Percentiles rank a stretch among this genome's conserved stretches.
Conservation (phyloP, 2,797 vertebrate species). For the Urocyon cinereoargenteus region DNA sequence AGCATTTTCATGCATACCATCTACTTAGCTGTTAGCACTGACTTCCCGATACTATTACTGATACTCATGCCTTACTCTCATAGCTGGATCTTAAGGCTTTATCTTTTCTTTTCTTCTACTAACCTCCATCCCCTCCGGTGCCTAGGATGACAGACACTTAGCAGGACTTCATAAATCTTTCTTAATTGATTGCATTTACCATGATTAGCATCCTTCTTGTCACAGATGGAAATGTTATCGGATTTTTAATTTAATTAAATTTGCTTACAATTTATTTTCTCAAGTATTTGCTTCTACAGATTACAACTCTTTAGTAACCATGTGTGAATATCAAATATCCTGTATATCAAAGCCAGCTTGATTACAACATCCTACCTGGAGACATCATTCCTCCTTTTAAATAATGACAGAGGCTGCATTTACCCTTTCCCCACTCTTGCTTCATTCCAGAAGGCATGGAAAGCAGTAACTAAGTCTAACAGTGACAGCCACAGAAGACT, state of each 20-base stretch:
- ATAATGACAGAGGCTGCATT: neutral
- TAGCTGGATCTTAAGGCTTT: neutral
- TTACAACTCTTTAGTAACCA: neutral
- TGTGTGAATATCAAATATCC: neutral
- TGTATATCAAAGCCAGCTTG: neutral
- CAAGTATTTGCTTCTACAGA: conserved; percentile 19
- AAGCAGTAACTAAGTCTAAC: neutral
- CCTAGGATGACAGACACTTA: neutral
- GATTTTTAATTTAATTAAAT: conserved; percentile 1
- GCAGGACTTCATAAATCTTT: neutral
- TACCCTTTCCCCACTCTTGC: neutral
- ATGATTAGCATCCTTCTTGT: neutral
- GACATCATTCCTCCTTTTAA: neutral
- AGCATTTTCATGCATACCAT: neutral
- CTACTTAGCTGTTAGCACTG: neutral
- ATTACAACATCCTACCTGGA: neutral
- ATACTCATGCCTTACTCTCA: neutral
- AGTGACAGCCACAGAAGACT: neutral
- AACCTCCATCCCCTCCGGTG: neutral
- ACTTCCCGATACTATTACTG: neutral
- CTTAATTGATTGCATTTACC: neutral
- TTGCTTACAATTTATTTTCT: conserved; percentile 11
- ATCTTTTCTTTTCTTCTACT: neutral
- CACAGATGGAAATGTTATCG: neutral
- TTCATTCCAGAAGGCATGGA: neutral